phyloP scores from a whole-genome alignment of 2,113 vertebrate species.

The Nanger granti region DNA sequence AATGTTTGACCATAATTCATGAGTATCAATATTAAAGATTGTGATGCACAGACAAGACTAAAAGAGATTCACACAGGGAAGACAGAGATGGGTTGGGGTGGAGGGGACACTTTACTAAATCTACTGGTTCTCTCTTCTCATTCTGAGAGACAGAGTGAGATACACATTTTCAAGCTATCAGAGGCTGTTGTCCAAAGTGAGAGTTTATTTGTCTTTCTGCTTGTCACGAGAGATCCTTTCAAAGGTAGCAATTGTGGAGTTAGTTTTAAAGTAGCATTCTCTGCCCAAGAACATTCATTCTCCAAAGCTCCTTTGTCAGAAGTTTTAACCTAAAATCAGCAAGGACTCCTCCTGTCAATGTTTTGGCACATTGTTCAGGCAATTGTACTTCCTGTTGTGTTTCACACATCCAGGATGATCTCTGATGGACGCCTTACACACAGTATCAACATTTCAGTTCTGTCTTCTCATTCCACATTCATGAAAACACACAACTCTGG shows the following conservation, averaged over 20 bases:
- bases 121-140: neutral
- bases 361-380: neutral
- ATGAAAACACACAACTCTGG: neutral
- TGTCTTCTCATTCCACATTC: neutral
- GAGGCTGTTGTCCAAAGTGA: neutral
- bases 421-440: neutral
- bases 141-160: neutral
- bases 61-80: neutral
- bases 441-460: rapidly evolving
- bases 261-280: neutral
- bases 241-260: neutral
- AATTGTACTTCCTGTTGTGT: neutral
- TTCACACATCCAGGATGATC: neutral
- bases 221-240: neutral
- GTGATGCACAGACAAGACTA: neutral
- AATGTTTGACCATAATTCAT: neutral
- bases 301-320: neutral
- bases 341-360: neutral
- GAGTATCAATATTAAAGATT: neutral
- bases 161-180: neutral
- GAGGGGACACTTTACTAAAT: neutral
- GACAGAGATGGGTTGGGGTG: neutral
- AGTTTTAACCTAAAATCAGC: neutral
- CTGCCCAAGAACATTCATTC: neutral
- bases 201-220: neutral